phyloP scores from a whole-genome alignment of 2,797 vertebrate genomes.

The Valencia hispanica region DNA sequence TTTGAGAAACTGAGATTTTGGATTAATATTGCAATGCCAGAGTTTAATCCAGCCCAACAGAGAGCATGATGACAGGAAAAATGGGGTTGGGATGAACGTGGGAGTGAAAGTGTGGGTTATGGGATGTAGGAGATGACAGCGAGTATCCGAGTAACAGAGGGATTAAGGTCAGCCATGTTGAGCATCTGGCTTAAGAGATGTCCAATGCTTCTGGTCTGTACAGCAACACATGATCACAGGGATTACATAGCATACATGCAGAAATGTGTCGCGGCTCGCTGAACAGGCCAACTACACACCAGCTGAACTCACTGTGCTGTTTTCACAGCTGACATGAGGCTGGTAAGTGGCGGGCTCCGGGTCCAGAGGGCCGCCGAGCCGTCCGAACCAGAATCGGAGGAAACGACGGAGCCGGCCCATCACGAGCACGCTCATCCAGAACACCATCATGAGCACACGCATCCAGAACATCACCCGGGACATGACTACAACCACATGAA shows the following conservation, averaged over 20 bases:
- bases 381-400: constrained; percentile 69
- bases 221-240: constrained; percentile 47
- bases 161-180: constrained; percentile 84
- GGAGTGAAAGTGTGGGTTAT: constrained; percentile 38
- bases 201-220: constrained; percentile 48
- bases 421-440: constrained; percentile 61
- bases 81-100: constrained; percentile 40
- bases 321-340: constrained; percentile 71
- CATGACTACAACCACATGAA: constrained; percentile 86
- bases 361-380: constrained; percentile 70
- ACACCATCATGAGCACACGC: constrained; percentile 58
- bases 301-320: constrained; percentile 8
- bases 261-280: constrained; percentile 37
- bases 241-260: constrained; percentile 62
- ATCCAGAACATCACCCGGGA: constrained; percentile 63
- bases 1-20: constrained; percentile 53
- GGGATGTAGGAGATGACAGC: constrained; percentile 51
- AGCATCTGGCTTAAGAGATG: constrained; percentile 74
- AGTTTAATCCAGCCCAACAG: constrained; percentile 72
- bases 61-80: constrained; percentile 49
- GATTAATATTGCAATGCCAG: constrained; percentile 66
- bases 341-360: constrained; percentile 55
- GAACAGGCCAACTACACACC: constrained; percentile 28
- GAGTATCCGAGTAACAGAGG: constrained; percentile 70
- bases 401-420: constrained; percentile 60